Base-by-base conservation (phyloP, 2,797 vertebrate genomes). In the Galagoides demidoff region DNA sequence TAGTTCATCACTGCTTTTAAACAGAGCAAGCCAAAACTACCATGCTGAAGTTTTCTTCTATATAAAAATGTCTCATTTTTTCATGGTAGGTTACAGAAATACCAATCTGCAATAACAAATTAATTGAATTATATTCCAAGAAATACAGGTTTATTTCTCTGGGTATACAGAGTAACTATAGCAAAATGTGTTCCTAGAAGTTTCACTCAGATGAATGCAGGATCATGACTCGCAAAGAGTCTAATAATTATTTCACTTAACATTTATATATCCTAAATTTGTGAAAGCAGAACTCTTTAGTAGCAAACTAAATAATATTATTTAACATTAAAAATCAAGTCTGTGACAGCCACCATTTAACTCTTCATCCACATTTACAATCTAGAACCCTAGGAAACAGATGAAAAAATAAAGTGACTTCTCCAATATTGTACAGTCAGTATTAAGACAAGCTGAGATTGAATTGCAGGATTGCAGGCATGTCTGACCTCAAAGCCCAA, bases 1-100 rank as follows among this genome's bases (percentile, higher is more conserved):
- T 1, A 70, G 76, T 74, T 22, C 27, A 22, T 76, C 71, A 43
- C 14, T 9, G 39, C 12, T 88, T 85, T 55, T 25, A 37, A 37
- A 77, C 29, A 92, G 89, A 92, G 5, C 27, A 87, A 79, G 7
- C n/a, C 29, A 83, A 90, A 52, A 64, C 22, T 63, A 68, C 3
- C 6, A 76, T 59, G 7, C 12, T 68, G 10, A 31, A 25, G 2
- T 85, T 39, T 85, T 79, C 83, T 90, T 29, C n/a, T 79, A 5
- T 49, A 37, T 63, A 73, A 92, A 79, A 39, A 52, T 34, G 61
- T 73, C 27, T 76, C 57, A 22, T 45, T 91, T 93, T 96, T 96
- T 91, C 13, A 82, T 8, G 63, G 6, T 39, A 71, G 23, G 39
- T 92, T 81, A 23, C 20, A 89, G 39, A 85, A 87, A 43, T 57